Base-by-base conservation (phyloP, 2,113 vertebrate genomes). In the Rattus rattus region DNA sequence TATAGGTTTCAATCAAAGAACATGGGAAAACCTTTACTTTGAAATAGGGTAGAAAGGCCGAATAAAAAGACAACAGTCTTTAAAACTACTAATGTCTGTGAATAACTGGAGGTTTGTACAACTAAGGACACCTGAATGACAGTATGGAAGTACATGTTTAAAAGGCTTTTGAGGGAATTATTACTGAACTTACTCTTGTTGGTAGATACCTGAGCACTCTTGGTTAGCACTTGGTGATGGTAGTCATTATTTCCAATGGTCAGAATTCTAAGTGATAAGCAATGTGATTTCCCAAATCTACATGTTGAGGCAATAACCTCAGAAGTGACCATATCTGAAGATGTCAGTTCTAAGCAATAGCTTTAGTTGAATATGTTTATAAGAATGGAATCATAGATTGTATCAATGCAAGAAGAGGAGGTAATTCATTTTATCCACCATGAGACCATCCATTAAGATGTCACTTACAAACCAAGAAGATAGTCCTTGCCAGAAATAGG, bases 181-280 rank as follows among this genome's bases (percentile, higher is more conserved):
- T 81, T 67, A 76, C 19, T 59, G 16, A 4, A 54, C 86, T 36
- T 20, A 43, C 20, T 79, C 4, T 36, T 43, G 6, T 2, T 13
- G 49, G 9, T 70, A 33, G 1, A 75, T 70, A 2, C 26, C 24
- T 77, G 67, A 83, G 4, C 3, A 36, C 33, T 91, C 16, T 7
- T 52, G 2, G 28, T 67, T 2, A 30, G 3, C 26, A 0, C 19
- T 24, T 61, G 36, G 13, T 6, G 8, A 30, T 28, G 52, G 36
- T 7, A 22, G 33, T 69, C 49, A 75, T 49, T 59, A 56, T 33
- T 94, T 12, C 2, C 12, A 7, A n/a, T n/a, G 28, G 26, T 11
- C 0, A 39, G 5, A 2, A 33, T 65, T 10, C 20, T 10, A n/a
- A 36, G 3, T 10, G 54, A 6, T 19, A 10, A 63, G 17, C 2